Evolutionary conservation across 2,113 vertebrate species (phyloP).

Genomic region (Polypterus senegalus): DNA sequence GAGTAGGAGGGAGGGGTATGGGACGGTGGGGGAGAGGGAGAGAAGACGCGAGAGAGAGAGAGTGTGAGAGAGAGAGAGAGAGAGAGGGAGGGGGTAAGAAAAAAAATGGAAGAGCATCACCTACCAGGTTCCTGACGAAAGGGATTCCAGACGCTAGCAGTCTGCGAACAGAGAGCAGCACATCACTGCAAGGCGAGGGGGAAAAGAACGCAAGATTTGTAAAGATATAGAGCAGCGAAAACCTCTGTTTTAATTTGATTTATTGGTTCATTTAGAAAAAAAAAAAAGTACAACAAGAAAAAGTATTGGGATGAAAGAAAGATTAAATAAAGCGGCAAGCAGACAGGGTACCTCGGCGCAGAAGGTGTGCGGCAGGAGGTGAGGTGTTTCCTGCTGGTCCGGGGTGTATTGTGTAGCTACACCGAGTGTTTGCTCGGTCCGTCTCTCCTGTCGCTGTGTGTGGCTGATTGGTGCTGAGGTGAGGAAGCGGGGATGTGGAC

Average conservation of each 20-base stretch:
- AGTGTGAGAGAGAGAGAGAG: neutral
- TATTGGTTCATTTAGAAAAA: slow-evolving; percentile 19
- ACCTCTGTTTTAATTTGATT: slow-evolving; percentile 36
- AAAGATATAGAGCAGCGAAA: slow-evolving; percentile 34
- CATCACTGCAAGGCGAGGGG: slow-evolving; percentile 57
- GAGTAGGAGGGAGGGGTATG: too few species aligned
- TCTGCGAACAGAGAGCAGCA: slow-evolving; percentile 70
- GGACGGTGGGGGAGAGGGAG: slow-evolving; percentile 11
- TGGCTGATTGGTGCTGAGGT: slow-evolving; percentile 74
- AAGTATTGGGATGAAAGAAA: slow-evolving; percentile 10
- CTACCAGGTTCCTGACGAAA: slow-evolving; percentile 82
- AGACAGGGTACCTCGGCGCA: slow-evolving; percentile 14
- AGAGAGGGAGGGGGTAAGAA: slow-evolving; percentile 23
- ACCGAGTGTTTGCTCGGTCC: slow-evolving; percentile 48
- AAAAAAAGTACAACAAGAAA: slow-evolving; percentile 18
- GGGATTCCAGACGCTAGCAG: slow-evolving; percentile 74
- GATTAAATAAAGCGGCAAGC: slow-evolving; percentile 27
- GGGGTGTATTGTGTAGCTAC: slow-evolving; percentile 38
- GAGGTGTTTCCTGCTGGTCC: slow-evolving; percentile 40
- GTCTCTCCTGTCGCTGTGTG: slow-evolving; percentile 79
- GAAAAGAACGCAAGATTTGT: slow-evolving; percentile 21
- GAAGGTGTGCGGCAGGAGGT: slow-evolving; percentile 6
- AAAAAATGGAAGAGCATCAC: slow-evolving; percentile 57
- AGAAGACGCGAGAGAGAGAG: slow-evolving; percentile 1
- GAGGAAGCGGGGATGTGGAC: slow-evolving; percentile 77